Conservation (phyloP, 2,797 vertebrate genomes). For the Potorous gilbertii region DNA sequence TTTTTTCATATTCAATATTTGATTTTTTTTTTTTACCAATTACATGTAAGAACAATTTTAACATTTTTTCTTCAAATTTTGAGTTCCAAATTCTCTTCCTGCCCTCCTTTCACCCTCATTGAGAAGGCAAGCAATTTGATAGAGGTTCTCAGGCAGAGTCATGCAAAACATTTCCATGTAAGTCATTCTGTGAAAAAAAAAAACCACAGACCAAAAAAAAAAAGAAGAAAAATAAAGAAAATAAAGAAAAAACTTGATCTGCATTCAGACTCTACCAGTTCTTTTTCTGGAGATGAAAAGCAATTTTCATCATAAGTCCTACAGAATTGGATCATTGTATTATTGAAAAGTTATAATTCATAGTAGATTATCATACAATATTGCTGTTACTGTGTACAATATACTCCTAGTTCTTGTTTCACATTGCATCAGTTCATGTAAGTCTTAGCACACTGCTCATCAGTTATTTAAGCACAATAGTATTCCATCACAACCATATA, state of each 20-base stretch:
- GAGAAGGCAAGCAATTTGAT: neutral
- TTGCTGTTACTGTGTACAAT: neutral
- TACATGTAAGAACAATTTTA: neutral
- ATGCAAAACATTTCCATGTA: neutral
- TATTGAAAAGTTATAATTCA: neutral
- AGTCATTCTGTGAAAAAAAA: neutral
- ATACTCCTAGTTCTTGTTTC: neutral
- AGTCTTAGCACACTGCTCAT: neutral
- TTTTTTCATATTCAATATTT: neutral
- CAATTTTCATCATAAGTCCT: neutral
- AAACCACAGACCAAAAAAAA: neutral
- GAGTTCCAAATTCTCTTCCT: neutral
- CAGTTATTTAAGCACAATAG: neutral
- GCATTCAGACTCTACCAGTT: neutral
- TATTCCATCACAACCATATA: neutral
- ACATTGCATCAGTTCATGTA: neutral
- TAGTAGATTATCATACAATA: neutral
- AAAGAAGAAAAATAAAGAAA: neutral
- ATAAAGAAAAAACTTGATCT: neutral
- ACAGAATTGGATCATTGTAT: neutral
- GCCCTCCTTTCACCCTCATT: neutral
- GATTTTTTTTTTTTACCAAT: neutral
- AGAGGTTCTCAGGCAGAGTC: neutral
- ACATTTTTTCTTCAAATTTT: neutral
- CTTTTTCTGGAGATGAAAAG: neutral